Base-by-base conservation (phyloP, 2,888 invertebrate species). In the Eubasilissa splendida region DNA sequence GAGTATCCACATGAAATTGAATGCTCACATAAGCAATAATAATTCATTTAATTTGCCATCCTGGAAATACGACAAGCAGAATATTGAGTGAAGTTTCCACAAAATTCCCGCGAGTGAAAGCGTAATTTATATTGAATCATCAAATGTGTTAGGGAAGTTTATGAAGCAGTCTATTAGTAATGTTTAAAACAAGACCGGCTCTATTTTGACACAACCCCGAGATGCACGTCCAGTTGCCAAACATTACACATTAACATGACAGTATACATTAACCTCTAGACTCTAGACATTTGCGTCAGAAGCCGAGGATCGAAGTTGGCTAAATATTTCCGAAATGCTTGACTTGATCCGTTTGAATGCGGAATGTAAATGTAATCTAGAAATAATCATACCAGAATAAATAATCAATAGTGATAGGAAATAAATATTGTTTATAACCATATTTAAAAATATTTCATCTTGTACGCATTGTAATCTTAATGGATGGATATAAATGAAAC, bases 241-340 rank as follows among this genome's bases (percentile, higher is more conserved):
- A 54, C 31, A 54, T 10, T 54, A 22, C 14, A 54, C 71, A 71
- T 14, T n/a, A 31, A 71, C 71, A 71, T 71, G 71, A 71, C 71
- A 71, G 54, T 14, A 4, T 42, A 22, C 22, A 71, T 54, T 54
- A 54, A 71, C 54, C 31, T 10, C 11, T 22, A 42, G 42, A 42
- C 42, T 42, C 22, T 4, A 71, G 54, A 14, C 54, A 54, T 54
- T 53, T 71, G 71, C 54, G 54, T 56, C 22, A 71, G 71, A 53
- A 70, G 22, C 22, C 42, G n/a, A 12, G 50, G 50, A 50, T 66
- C 66, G 66, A 11, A 66, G 8, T 63, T 14, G 66, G 66, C 66
- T 66, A 66, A 66, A 52, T 42, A 66, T 65, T 65, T 54, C 4
- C n/a, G 22, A 71, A 71, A 71, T 54, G 52, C 11, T 14, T 5